Conservation (phyloP, 2,113 vertebrate species). For the Chionodraco myersi region DNA sequence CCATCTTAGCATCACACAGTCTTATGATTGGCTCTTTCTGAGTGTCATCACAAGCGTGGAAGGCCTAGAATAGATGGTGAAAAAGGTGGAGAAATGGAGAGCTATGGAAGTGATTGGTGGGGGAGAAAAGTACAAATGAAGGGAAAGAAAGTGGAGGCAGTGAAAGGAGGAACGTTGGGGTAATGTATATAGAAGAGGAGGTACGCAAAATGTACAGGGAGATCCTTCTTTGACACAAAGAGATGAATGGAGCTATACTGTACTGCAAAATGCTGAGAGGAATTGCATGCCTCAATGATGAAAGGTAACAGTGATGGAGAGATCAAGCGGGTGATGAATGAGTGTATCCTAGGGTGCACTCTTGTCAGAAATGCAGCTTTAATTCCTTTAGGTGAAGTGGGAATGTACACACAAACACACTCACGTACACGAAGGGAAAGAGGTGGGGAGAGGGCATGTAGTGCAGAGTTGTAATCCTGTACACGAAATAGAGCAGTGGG, state of each 20-base stretch:
- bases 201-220: background rate
- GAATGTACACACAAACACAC: constrained; percentile 33
- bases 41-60: constrained; percentile 53
- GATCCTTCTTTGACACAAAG: constrained; percentile 35
- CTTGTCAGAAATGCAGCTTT: constrained; percentile 46
- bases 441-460: constrained; percentile 40
- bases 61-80: constrained; percentile 36
- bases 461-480: constrained; percentile 76
- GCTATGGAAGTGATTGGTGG: constrained; percentile 38
- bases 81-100: constrained; percentile 22
- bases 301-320: constrained; percentile 54
- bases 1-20: constrained; percentile 29
- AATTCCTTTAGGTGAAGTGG: constrained; percentile 56
- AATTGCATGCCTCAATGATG: constrained; percentile 39
- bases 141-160: constrained; percentile 17
- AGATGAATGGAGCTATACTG: constrained; percentile 41
- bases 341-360: constrained; percentile 52
- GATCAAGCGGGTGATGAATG: constrained; percentile 64
- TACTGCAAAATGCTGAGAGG: constrained; percentile 37
- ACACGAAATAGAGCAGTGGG: constrained; percentile 75
- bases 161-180: constrained; percentile 6
- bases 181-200: constrained; percentile 35
- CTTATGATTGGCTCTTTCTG: constrained; percentile 50
- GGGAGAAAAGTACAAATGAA: constrained; percentile 40
- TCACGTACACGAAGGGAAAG: constrained; percentile 3